These are phyloP conservation scores for Montipora cactus DNA, from an alignment of 64 coral and sea anemone genomes.

Conservation along the genomic window DNA sequence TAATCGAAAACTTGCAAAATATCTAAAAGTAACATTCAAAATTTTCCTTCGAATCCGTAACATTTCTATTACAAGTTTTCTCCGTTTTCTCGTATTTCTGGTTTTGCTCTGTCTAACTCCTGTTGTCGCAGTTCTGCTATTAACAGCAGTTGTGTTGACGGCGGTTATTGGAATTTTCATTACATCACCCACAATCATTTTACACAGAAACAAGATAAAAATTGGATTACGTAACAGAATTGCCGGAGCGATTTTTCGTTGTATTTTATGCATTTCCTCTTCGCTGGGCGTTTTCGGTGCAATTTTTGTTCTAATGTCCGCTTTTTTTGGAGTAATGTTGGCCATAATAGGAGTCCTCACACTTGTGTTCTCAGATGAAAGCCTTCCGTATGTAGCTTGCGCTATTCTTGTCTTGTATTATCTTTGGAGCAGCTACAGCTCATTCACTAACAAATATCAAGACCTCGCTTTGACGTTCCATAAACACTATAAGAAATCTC, in stretches of 20 bases:
- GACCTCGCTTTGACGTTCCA: not conserved
- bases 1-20: not conserved
- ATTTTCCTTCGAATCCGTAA: not conserved
- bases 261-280: no score
- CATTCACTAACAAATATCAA: conserved; percentile 18
- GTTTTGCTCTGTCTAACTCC: not conserved
- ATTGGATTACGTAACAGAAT: no score
- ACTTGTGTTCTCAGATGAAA: not conserved
- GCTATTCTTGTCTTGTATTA: conserved; percentile 2
- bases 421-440: conserved; percentile 21
- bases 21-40: not conserved
- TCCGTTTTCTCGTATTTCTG: not conserved
- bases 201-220: not conserved
- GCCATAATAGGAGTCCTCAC: not conserved
- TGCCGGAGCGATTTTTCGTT: no score
- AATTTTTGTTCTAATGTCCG: not conserved
- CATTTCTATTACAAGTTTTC: not conserved
- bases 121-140: not conserved
- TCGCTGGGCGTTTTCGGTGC: not conserved
- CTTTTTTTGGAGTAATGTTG: not conserved
- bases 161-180: not conserved
- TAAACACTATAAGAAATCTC: not conserved
- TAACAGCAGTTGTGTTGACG: not conserved
- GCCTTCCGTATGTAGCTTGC: not conserved
- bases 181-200: not conserved